A percentile compares a stretch with the other conserved stretches of the same genome.
Evolutionary conservation across 2,113 vertebrate genomes (phyloP).

Genomic region (Cyprinodon variegatus): DNA sequence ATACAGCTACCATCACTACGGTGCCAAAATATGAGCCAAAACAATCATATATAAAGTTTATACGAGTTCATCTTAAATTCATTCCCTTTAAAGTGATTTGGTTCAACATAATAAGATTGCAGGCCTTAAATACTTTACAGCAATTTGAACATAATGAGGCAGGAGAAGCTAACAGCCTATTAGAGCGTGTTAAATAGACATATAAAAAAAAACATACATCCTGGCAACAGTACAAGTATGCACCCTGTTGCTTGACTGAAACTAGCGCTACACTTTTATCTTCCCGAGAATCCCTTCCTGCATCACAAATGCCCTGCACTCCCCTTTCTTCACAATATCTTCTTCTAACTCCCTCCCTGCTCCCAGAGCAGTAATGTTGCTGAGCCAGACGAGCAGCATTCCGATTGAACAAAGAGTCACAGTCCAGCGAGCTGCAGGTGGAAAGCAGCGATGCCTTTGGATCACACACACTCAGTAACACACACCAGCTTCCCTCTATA

Average conservation of each 20-base stretch:
- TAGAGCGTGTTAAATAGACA: neutral
- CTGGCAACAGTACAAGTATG: neutral
- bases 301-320: conserved; percentile 2
- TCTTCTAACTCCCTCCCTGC: conserved; percentile 18
- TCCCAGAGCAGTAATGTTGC: conserved; percentile 47
- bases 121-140: too few species aligned
- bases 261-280: conserved; percentile 1
- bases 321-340: conserved; percentile 17
- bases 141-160: neutral
- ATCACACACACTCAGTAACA: neutral
- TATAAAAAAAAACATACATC: neutral
- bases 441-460: conserved; percentile 15
- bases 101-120: too few species aligned
- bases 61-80: too few species aligned
- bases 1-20: too few species aligned
- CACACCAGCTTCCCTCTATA: neutral
- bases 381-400: conserved; percentile 68
- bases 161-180: neutral
- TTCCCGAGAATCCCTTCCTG: neutral
- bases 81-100: too few species aligned
- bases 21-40: too few species aligned
- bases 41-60: too few species aligned
- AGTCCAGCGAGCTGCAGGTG: conserved; percentile 57
- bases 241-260: neutral
- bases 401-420: conserved; percentile 64